Evolutionary conservation across 2,797 vertebrate species (phyloP), one percentile per base, ranked within the genome.

Genomic region (Crocodylus rhombifer): DNA sequence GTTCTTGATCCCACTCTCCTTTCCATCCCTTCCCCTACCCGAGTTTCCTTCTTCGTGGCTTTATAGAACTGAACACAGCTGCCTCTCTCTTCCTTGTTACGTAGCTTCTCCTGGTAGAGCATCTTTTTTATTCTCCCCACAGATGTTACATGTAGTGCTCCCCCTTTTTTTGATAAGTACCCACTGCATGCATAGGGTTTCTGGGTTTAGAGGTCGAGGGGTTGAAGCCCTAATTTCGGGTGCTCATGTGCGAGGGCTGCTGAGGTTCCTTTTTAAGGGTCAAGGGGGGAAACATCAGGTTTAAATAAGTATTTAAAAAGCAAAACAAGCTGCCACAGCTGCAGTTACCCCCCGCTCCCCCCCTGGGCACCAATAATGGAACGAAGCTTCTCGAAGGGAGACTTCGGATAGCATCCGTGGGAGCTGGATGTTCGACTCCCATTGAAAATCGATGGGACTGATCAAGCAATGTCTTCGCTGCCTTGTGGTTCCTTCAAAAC

Each of bases 121-220:
- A 42, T 87, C 2, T 81, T 89, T 94, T 89, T 91, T 73, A 63
- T 84, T 33, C 85, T 77, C 78, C 10, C 3, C 87, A 82, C 82
- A 25, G 0, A 73, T 92, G 69, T 75, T 77, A 69, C 64, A 82
- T 87, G 83, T 93, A 95, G 89, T 0, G 6, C 92, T 92, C 89
- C 64, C 91, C 90, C 36, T 73, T 82, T 80, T 78, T 78, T 17
- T 30, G 55, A n/a, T 77, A 86, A 92, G 86, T 88, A 84, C 93
- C 82, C 95, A 51, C 93, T 92, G 94, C 95, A 91, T 95, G 93
- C 92, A 91, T 88, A 65, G 95, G 91, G 83, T 89, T 64, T 93
- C 94, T 12, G 92, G 94, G 90, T 94, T 96, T 91, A 89, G 94
- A 79, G 87, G 25, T 42, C 42, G 42, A 42, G 67, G 73, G 69